Evolutionary conservation across 2,888 invertebrate species (phyloP), one percentile per base, ranked within the genome.

Genomic region (Cabera pusaria): DNA sequence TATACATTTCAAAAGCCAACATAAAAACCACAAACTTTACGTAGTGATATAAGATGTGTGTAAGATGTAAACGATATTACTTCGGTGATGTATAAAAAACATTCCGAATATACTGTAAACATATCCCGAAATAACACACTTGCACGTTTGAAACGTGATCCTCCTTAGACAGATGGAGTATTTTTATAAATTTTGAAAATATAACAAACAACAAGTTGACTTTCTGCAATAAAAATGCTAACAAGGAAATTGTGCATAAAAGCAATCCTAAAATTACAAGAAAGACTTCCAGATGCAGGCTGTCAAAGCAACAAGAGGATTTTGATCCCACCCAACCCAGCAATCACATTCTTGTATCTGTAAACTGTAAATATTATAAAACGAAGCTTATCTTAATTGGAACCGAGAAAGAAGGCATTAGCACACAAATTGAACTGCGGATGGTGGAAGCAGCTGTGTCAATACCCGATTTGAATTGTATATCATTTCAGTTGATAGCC

Each of bases 71-170:
- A 56, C 37, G 37, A 52, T 58, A 59, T 56, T 28, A 52, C 48
- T 56, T 53, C 55, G 66, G 56, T 65, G 65, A 68, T 61, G 60
- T 62, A 58, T 58, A 62, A 57, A 61, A 66, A 68, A 59, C 65
- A 66, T 52, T 64, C 52, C 52, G 49, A 44, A 46, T n/a, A n/a
- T n/a, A 60, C 59, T 37, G 55, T 67, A 72, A 72, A 70, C 69
- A 71, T 57, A 32, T 21, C 44, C 56, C 36, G 52, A 59, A 63
- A 64, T 62, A 64, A 63, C 63, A 57, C 59, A 60, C 53, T 60
- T 56, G 47, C 59, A 50, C 55, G 53, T 33, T 20, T 54, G 53
- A 41, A 49, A 54, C 43, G 37, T 36, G 40, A 49, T 44, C 44
- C 32, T 24, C 41, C 43, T 32, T 40, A 40, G 36, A 39, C 34